phyloP scores from a whole-genome alignment of 2,113 vertebrate genomes.

The Rhabdomys dilectus region DNA sequence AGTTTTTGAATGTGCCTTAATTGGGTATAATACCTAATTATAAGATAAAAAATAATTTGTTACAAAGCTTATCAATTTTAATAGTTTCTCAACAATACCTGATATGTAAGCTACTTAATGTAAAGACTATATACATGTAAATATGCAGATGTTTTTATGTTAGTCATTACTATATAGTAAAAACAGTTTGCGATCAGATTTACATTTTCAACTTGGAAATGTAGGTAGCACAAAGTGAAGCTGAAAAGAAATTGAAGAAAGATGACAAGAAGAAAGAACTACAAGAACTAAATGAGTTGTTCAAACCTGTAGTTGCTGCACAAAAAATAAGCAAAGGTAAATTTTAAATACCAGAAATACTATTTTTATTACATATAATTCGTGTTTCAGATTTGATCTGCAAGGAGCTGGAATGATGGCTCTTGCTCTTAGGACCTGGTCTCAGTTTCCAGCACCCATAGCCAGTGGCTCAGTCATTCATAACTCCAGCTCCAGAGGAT shows the following conservation, averaged over 20 bases:
- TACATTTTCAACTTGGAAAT: constrained; percentile 63
- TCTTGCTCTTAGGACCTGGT: background rate
- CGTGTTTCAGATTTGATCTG: background rate
- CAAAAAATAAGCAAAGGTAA: constrained; percentile 99
- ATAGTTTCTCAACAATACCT: constrained; percentile 34
- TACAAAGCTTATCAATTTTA: constrained; percentile 7
- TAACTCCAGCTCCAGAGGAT: background rate
- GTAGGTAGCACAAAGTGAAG: constrained; percentile 89
- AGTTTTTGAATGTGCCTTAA: constrained; percentile 45
- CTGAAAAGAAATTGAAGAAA: constrained; percentile 92
- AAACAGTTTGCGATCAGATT: constrained; percentile 37
- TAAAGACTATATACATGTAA: background rate
- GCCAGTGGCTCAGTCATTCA: background rate
- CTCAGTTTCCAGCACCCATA: background rate
- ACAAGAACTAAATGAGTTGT: constrained; percentile 97
- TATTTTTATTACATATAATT: constrained; percentile 48
- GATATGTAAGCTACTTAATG: background rate
- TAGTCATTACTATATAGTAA: background rate
- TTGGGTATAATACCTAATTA: constrained; percentile 35
- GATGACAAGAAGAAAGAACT: constrained; percentile 98
- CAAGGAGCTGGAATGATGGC: background rate
- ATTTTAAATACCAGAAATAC: background rate
- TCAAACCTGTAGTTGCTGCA: constrained; percentile 96
- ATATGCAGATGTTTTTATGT: background rate
- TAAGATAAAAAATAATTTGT: background rate